Conservation (phyloP, 2,797 vertebrate species). For the Xenentodon cancila region DNA sequence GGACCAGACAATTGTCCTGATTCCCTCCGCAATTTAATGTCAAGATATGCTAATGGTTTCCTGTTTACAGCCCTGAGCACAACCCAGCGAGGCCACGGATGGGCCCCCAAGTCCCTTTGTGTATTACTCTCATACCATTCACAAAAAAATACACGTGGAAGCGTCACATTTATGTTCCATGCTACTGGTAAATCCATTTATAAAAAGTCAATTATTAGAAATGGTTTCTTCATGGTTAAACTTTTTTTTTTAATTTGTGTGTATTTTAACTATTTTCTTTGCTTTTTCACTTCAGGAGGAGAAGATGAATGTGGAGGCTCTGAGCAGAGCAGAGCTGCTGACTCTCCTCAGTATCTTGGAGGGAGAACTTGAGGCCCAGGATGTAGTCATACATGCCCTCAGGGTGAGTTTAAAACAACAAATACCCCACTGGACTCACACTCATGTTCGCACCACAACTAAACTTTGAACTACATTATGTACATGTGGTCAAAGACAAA, state of each 20-base stretch:
- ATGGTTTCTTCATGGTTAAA: background rate
- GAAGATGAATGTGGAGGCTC: constrained; percentile 98
- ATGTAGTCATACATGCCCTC: constrained; percentile 95
- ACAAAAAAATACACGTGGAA: constrained; percentile 10
- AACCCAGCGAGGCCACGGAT: constrained; percentile 56
- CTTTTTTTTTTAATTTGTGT: constrained; percentile 1
- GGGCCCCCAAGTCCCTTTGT: constrained; percentile 32
- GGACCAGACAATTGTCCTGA: constrained; percentile 30
- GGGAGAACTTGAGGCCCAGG: constrained; percentile 96
- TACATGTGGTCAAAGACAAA: background rate
- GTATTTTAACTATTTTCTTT: background rate
- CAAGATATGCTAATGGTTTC: constrained; percentile 71
- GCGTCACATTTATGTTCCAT: background rate
- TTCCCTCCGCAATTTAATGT: constrained; percentile 50
- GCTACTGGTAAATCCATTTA: constrained; percentile 7
- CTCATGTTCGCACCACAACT: background rate
- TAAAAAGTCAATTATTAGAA: background rate
- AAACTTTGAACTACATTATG: background rate
- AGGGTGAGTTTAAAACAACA: constrained; percentile 83
- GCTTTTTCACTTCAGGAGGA: constrained; percentile 78
- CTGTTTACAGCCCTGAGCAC: constrained; percentile 64
- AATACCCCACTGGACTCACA: background rate
- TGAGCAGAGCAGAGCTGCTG: constrained; percentile 95
- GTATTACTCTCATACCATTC: constrained; percentile 18
- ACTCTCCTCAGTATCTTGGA: constrained; percentile 97